Conservation (phyloP, 2,888 invertebrate genomes). For the Ischnura elegans region DNA sequence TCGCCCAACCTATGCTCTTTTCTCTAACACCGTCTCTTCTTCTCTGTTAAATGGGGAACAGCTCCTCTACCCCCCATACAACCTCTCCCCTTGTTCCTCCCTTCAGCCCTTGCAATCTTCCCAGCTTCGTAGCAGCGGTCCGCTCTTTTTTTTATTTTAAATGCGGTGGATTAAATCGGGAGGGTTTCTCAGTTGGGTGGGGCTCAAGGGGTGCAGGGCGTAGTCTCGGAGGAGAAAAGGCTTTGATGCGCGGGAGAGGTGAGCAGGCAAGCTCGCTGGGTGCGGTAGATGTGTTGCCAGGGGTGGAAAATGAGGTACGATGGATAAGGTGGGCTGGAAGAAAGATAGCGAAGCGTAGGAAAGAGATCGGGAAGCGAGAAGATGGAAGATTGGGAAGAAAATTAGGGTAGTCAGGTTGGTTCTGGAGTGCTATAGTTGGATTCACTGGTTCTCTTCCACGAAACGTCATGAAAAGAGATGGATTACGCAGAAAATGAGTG, state of each 20-base stretch:
- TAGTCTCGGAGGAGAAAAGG: background rate
- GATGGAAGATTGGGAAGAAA: background rate
- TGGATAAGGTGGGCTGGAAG: background rate
- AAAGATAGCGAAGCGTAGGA: background rate
- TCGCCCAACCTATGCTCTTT: background rate
- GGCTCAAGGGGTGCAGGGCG: background rate
- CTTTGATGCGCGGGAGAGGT: background rate
- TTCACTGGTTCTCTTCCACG: too few species aligned
- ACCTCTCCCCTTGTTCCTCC: background rate
- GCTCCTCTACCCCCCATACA: background rate
- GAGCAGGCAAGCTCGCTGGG: background rate
- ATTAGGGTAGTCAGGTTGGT: background rate
- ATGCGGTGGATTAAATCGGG: constrained; percentile 3
- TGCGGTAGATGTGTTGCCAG: background rate
- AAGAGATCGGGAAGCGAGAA: background rate
- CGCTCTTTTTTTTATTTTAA: background rate
- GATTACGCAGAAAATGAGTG: background rate
- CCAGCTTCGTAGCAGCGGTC: background rate
- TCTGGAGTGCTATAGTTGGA: background rate
- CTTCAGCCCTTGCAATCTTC: background rate
- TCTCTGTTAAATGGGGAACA: background rate
- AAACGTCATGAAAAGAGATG: background rate
- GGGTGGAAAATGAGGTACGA: background rate
- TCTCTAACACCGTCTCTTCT: background rate
- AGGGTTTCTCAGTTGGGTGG: background rate